Percentiles rank a stretch among this genome's conserved stretches.
Conservation (phyloP, 2,888 invertebrate genomes). For the Scotopteryx bipunctaria region DNA sequence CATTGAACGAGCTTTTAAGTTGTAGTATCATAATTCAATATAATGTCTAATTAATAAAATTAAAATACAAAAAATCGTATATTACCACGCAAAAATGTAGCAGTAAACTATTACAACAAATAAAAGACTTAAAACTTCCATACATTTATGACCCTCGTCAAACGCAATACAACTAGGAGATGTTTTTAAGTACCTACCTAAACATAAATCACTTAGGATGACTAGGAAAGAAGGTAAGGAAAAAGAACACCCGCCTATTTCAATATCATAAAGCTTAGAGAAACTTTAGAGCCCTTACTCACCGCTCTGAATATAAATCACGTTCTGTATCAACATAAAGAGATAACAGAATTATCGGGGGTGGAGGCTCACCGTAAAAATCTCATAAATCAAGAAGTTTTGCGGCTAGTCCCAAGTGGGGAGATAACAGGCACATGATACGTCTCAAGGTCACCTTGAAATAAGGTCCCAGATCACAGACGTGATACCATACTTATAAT, state of each 20-base stretch:
- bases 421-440: slow-evolving; percentile 6
- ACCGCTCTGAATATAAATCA: slow-evolving; percentile 17
- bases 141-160: too few species aligned
- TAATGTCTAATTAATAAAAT: too few species aligned
- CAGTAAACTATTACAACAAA: too few species aligned
- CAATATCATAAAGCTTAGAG: slow-evolving; percentile 13
- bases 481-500: neutral
- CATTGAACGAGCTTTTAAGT: too few species aligned
- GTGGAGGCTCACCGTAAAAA: slow-evolving; percentile 13
- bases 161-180: too few species aligned
- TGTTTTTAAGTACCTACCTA: too few species aligned
- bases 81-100: too few species aligned
- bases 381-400: slow-evolving; percentile 24
- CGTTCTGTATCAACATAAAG: slow-evolving; percentile 10
- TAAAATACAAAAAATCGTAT: too few species aligned
- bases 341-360: slow-evolving; percentile 21
- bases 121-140: too few species aligned
- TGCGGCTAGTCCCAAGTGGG: slow-evolving; percentile 12
- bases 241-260: neutral
- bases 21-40: too few species aligned
- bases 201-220: too few species aligned
- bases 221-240: too few species aligned
- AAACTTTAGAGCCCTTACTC: slow-evolving; percentile 11
- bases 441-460: slow-evolving; percentile 13
- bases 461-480: neutral